Base-by-base conservation (phyloP, 2,888 invertebrate genomes). In the Octonoba sinensis region DNA sequence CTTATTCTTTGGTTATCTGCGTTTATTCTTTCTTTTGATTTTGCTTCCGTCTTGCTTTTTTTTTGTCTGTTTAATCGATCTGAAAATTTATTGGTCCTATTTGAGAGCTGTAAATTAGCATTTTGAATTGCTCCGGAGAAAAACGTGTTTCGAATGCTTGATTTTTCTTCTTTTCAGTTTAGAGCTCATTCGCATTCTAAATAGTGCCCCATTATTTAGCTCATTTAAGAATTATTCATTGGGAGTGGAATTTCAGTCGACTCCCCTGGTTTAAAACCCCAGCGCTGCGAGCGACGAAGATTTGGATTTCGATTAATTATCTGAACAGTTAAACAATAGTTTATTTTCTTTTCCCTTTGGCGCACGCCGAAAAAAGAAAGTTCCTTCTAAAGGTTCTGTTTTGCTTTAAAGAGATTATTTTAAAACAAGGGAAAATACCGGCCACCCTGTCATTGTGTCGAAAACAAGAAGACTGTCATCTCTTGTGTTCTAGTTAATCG, bases 151-250 rank as follows among this genome's bases (percentile, higher is more conserved):
- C n/a, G 75, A 75, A 75, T 73, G 44, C n/a, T 44, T 56, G 16
- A 36, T 22, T 62, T 44, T 60, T 60, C 70, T 57, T 59, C 74
- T 13, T 24, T 27, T 49, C 44, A 15, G 22, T 73, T 74, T 60
- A 57, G 59, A 59, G n/a, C 49, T 74, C 65, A 56, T 74, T 66
- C 74, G 46, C 67, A 75, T 75, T 75, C 67, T 46, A 49, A 75
- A 67, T 75, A 56, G 51, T 20, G 22, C 74, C 74, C 67, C 67
- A 60, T 74, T 75, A 66, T 59, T 75, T 36, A 36, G 36, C 36
- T 36, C 36, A 36, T 36, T 36, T 36, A 36, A 36, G 36, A 36
- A 36, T 36, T 36, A 36, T 36, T 36, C 36, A 36, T 36, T 36
- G 36, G 36, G 36, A 11, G 36, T 36, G 36, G 36, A 36, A 36